Conservation (phyloP, 1,140 invertebrate genomes). For the Stegodyphus mimosarum region DNA sequence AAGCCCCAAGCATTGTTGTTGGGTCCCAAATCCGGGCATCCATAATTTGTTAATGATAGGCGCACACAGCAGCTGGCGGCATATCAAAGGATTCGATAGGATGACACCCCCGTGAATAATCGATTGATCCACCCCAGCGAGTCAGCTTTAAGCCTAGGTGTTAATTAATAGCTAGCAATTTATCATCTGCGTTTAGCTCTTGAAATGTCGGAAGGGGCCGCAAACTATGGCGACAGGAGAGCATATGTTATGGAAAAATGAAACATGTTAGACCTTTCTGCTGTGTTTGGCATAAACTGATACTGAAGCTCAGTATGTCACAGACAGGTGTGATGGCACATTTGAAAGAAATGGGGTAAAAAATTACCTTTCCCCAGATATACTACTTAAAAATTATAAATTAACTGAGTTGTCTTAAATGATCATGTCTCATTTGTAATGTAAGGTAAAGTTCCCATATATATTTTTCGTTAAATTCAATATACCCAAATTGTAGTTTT, state of each 20-base stretch:
- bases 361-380: too few relatives aligned
- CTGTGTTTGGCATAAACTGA: too few relatives aligned
- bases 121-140: conserved; percentile 30
- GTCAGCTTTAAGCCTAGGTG: conserved; percentile 21
- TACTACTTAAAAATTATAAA: too few relatives aligned
- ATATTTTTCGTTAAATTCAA: too few relatives aligned
- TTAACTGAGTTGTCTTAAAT: too few relatives aligned
- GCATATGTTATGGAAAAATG: not conserved
- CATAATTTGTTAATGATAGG: conserved; percentile 35
- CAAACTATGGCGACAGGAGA: not conserved
- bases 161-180: conserved; percentile 40
- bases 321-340: too few relatives aligned
- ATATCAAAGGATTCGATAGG: conserved; percentile 15
- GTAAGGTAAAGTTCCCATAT: too few relatives aligned
- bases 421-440: too few relatives aligned
- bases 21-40: not conserved
- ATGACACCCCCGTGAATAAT: conserved; percentile 34
- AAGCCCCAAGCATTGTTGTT: not conserved
- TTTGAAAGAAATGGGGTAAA: too few relatives aligned
- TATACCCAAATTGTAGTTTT: too few relatives aligned
- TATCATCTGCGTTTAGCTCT: not conserved
- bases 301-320: too few relatives aligned
- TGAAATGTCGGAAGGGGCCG: not conserved
- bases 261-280: too few relatives aligned
- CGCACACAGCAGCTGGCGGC: conserved; percentile 10